Evolutionary conservation across 2,888 invertebrate genomes (phyloP), one percentile per base, ranked within the genome.

Genomic region (Dichetophora obliterata): DNA sequence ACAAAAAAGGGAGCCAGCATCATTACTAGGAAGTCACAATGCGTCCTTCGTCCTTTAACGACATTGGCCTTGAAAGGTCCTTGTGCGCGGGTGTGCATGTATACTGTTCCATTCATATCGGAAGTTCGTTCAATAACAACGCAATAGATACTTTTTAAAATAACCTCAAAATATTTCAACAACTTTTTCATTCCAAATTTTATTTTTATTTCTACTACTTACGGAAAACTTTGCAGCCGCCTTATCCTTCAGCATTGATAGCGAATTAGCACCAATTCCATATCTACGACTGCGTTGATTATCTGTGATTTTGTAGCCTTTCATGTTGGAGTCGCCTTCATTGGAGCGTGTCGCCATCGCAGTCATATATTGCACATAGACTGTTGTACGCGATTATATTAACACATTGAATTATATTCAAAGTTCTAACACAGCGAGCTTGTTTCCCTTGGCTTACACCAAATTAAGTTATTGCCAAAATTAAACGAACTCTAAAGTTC

Each of bases 251-350:
- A 90, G 81, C 86, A 86, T 86, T 79, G 84, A 79, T 59, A 89
- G 78, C 3, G 88, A 87, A 83, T 88, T 87, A 1, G 89, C 89
- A 57, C 89, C 90, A 43, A 90, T 86, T 16, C 90, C 90, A 77
- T 84, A 88, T 81, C 88, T 89, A 74, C 84, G 84, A 0, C 84
- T 81, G 0, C 90, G 85, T 37, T 87, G 86, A 77, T 87, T 87
- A 78, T 89, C 89, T 9, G 88, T 88, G 70, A 90, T 86, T 84
- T 90, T 90, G 76, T 87, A 90, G 48, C 90, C 89, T 74, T 86
- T 85, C 84, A 89, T 86, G 5, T 0, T 65, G 31, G 0, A 31
- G 16, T 22, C 48, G 19, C 14, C 19, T 1, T n/a, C 48, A 16
- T 19, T 5, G 5, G 11, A 22, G 0, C 68, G 19, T 50, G 50